Evolutionary conservation across 2,113 vertebrate species (phyloP), one percentile per base, ranked within the genome.

Genomic region (Megaleporinus macrocephalus): DNA sequence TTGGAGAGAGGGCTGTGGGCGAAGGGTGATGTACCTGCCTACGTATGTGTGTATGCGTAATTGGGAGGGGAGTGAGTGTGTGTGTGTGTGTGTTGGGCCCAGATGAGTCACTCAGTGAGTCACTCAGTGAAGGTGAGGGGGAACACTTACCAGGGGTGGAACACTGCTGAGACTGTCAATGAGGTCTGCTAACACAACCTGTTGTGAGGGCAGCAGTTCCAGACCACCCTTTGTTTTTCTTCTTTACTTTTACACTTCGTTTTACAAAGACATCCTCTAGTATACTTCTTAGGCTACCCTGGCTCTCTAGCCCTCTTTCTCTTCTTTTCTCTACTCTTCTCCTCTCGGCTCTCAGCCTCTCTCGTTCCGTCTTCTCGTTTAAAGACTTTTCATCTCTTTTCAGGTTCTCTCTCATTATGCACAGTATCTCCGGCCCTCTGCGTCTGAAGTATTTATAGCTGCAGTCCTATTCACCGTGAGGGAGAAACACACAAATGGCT

Each of bases 21-120:
- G 47, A 73, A 41, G 55, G 82, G 79, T 73, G 55, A 62, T 80
- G 61, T 63, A 79, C 81, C 76, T 76, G 83, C 78, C n/a, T 78
- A 71, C 53, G 33, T 82, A 55, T 71, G 44, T 71, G 74, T 73
- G 84, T 83, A 61, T 77, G 70, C 71, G 30, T 53, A 69, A 53
- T 33, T 82, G 61, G 71, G 72, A 73, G 68, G 12, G 51, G 27
- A 44, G 55, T 59, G 62, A 75, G 63, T 53, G 81, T 72, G 78
- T 18, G 27, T 66, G 55, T 80, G 86, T 78, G 71, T 82, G 76
- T 81, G 61, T 78, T 84, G 71, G 87, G 82, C 85, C 80, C 81
- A 80, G 84, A 75, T 93, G 93, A 93, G 87, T 93, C 92, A 92
- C 85, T 80, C 79, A 84, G 86, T 89, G 84, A 92, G 83, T 92